These are phyloP conservation scores for Oreortyx pictus DNA, from an alignment of 2,797 vertebrate genomes.

Conservation along the genomic window DNA sequence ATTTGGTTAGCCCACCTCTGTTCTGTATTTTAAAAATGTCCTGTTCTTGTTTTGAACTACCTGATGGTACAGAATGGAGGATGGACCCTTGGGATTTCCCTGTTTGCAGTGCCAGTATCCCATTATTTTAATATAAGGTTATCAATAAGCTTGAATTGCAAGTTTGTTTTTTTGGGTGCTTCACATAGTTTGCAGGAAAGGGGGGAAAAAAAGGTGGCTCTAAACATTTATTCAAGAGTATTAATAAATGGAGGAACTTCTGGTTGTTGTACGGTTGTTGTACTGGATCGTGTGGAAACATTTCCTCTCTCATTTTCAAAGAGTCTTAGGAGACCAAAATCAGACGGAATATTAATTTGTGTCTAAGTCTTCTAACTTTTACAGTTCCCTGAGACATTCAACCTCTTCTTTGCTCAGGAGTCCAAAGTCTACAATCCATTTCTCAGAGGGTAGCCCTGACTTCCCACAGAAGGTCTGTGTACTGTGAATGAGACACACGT, in stretches of 20 bases:
- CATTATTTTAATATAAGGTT: neutral
- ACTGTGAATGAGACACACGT: neutral
- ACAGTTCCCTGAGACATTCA: neutral
- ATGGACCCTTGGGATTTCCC: neutral
- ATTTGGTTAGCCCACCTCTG: neutral
- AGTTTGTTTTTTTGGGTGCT: neutral
- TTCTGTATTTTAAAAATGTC: neutral
- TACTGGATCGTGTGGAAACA: neutral
- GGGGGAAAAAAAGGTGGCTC: neutral
- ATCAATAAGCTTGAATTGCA: neutral
- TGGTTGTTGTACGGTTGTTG: neutral
- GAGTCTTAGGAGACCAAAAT: neutral
- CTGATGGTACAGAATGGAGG: neutral
- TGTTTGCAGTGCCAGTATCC: neutral
- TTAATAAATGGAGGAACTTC: neutral
- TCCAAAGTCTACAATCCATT: neutral
- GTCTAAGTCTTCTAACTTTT: neutral
- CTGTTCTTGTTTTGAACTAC: neutral
- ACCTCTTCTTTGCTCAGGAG: neutral
- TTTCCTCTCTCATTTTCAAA: neutral
- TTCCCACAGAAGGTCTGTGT: neutral
- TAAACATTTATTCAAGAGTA: neutral
- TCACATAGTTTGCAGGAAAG: neutral
- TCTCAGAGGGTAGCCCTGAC: neutral
- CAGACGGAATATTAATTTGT: neutral